Base-by-base conservation (phyloP, 2,888 invertebrate genomes). In the Sphaerophoria taeniata region DNA sequence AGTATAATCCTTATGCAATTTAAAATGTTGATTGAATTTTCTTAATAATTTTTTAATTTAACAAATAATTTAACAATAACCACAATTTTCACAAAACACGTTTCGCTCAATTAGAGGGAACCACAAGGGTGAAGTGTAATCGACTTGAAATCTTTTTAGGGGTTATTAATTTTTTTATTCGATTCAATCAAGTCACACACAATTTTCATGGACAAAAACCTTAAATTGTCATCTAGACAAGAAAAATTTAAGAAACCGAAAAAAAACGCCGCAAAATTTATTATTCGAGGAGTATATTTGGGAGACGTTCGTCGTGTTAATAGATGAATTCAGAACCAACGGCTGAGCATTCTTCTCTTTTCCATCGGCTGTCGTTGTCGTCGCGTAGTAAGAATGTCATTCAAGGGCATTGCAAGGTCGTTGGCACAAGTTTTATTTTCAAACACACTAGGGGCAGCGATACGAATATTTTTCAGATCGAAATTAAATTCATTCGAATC, bases 351-450 rank as follows among this genome's bases (percentile, higher is more conserved):
- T 85, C 73, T 77, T 81, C 80, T 85, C 85, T 85, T 81, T 85
- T 85, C 85, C 73, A 85, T 88, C 88, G 87, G 89, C 88, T 88
- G 89, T 87, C 85, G 88, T 90, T 87, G 89, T 88, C 88, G 89
- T 87, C 86, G 88, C 90, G 89, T 90, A 91, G 89, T 90, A 90
- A 90, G 89, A 91, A 90, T 91, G 92, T 91, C 91, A 90, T 89
- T 92, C 91, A 92, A 92, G 92, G 92, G 91, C 91, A 90, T 91
- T 90, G 89, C 92, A 92, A 92, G 92, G 92, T 92, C 92, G 89
- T 89, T 87, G 70, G 70, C 83, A 84, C 79, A 72, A 84, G 84
- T 75, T 84, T 71, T 84, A 75, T 84, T 84, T 79, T 84, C 79
- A 84, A 79, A 79, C 84, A 80, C 80, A 79, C 80, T 71, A 75